phyloP scores from a whole-genome alignment of 2,888 invertebrate genomes.

The Sminthurides aquaticus region DNA sequence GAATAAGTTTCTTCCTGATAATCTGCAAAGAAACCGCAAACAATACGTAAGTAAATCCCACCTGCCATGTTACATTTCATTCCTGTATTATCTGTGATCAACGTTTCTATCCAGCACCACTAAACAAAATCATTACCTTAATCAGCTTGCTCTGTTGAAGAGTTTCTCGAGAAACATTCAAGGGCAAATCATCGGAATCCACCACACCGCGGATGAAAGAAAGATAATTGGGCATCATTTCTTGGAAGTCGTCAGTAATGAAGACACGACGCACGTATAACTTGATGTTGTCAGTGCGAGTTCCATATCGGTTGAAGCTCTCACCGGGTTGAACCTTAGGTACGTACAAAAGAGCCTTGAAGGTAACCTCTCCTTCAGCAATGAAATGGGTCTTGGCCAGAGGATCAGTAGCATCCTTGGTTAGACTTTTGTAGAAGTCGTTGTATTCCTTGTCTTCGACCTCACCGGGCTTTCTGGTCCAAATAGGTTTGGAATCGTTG shows the following conservation, averaged over 20 bases:
- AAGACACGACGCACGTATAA: conserved; percentile 96
- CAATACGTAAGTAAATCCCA: conserved; percentile 9
- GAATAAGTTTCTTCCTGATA: conserved; percentile 95
- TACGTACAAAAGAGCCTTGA: conserved; percentile 91
- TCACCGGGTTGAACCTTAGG: conserved; percentile 86
- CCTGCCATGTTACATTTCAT: not conserved
- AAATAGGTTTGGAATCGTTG: conserved; percentile 96
- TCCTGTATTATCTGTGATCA: too few species aligned
- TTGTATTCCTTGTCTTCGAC: conserved; percentile 83
- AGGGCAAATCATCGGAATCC: conserved; percentile 95
- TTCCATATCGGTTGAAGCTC: conserved; percentile 91
- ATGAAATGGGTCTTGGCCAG: conserved; percentile 87
- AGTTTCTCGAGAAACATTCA: conserved; percentile 96
- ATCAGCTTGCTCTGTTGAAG: conserved; percentile 97
- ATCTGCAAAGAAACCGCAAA: conserved; percentile 50
- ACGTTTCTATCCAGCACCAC: not conserved
- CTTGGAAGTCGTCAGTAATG: conserved; percentile 98
- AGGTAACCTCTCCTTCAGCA: conserved; percentile 98
- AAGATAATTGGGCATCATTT: conserved; percentile 97
- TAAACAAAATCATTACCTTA: conserved; percentile 52
- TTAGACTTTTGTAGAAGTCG: conserved; percentile 90
- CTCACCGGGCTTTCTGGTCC: conserved; percentile 85
- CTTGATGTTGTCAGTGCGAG: conserved; percentile 89
- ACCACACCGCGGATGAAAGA: conserved; percentile 93
- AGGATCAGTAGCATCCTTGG: conserved; percentile 78